These are phyloP conservation scores for Cossypha heuglini DNA, from an alignment of 2,797 vertebrate genomes.

Conservation along the genomic window DNA sequence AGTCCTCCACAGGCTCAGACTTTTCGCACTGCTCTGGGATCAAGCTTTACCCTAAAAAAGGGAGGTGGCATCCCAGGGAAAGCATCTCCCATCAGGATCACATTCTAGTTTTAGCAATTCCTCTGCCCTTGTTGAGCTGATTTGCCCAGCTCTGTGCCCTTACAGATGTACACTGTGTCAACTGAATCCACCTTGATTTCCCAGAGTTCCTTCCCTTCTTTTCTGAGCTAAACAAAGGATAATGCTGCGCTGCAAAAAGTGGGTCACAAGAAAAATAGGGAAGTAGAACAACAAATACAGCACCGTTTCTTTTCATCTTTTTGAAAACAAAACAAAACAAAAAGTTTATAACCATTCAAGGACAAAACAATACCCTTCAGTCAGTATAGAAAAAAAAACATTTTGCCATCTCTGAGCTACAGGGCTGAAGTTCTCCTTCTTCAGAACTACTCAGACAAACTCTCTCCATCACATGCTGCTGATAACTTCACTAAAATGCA, in stretches of 20 bases:
- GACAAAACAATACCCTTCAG: not conserved
- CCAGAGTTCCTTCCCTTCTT: not conserved
- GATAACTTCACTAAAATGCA: not conserved
- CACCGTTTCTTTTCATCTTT: not conserved
- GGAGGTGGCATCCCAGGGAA: not conserved
- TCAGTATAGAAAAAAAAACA: not conserved
- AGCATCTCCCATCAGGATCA: not conserved
- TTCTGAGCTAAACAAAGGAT: not conserved
- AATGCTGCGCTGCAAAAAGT: not conserved
- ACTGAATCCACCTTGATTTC: not conserved
- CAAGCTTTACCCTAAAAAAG: not conserved
- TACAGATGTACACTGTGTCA: not conserved
- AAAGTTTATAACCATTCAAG: not conserved
- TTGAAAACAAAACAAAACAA: too few relatives aligned
- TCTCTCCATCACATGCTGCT: not conserved
- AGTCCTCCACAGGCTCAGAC: not conserved
- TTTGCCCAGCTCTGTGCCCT: not conserved
- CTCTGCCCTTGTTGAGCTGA: accelerated
- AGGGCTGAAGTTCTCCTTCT: not conserved
- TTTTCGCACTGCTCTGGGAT: not conserved
- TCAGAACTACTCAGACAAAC: not conserved
- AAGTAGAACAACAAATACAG: not conserved
- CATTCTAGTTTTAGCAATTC: not conserved
- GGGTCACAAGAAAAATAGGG: not conserved
- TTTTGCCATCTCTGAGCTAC: not conserved